These are phyloP conservation scores for Leptothorax acervorum DNA, from an alignment of 2,888 invertebrate species.

Conservation along the genomic window DNA sequence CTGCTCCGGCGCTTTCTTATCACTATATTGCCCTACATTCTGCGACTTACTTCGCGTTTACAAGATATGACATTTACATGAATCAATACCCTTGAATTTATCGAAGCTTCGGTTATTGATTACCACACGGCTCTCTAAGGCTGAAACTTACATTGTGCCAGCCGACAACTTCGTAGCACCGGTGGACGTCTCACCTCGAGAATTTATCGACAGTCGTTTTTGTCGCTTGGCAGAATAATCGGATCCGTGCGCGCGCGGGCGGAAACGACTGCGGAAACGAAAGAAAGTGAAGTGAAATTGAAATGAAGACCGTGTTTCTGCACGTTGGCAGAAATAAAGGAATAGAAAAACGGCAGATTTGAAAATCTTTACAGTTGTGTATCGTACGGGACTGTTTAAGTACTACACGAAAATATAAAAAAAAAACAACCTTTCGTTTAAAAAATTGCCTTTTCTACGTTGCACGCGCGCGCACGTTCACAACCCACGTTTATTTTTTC, in stretches of 20 bases:
- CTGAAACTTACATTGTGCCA: constrained; percentile 31
- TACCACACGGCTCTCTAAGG: background rate
- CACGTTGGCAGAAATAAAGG: constrained; percentile 42
- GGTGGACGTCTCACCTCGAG: constrained; percentile 30
- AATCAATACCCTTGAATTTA: constrained; percentile 41
- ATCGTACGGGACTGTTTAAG: background rate
- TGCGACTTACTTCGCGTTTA: background rate
- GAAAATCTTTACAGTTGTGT: background rate
- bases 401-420: background rate
- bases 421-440: background rate
- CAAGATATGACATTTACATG: constrained; percentile 39
- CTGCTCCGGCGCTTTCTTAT: background rate
- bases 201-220: constrained; percentile 70
- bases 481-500: background rate
- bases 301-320: constrained; percentile 56
- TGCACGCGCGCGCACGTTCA: too few relatives aligned
- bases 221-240: constrained; percentile 62
- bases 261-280: constrained; percentile 70
- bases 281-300: constrained; percentile 70
- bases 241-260: constrained; percentile 51
- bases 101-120: constrained; percentile 34
- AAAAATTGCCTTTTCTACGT: background rate
- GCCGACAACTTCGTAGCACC: constrained; percentile 16
- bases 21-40: background rate
- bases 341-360: background rate